Evolutionary conservation across 2,888 invertebrate species (phyloP).

Genomic region (Anthrax anthrax): DNA sequence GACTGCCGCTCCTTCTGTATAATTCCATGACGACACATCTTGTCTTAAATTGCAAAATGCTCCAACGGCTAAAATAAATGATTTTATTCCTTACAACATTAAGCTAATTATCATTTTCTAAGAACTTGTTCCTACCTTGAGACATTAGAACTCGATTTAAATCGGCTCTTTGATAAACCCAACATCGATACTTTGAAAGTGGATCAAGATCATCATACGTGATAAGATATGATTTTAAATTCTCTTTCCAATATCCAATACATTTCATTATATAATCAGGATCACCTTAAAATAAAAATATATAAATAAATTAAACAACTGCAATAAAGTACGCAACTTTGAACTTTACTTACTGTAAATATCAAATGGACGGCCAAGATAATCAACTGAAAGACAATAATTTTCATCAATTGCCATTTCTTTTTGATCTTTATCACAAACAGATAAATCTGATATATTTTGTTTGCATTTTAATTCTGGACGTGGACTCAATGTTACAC

Average conservation of each 20-base stretch:
- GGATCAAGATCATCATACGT: slow-evolving; percentile 95
- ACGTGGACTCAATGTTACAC: slow-evolving; percentile 85
- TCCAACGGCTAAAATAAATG: slow-evolving; percentile 51
- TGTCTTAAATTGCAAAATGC: slow-evolving; percentile 83
- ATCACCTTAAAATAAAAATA: slow-evolving; percentile 41
- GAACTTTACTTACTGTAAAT: slow-evolving; percentile 50
- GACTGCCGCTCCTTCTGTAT: slow-evolving; percentile 85
- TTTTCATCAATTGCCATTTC: slow-evolving; percentile 89
- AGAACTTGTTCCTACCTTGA: no score
- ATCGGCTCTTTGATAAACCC: slow-evolving; percentile 95
- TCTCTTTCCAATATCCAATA: slow-evolving; percentile 96
- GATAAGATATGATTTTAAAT: slow-evolving; percentile 87
- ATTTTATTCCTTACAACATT: no score
- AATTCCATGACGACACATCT: slow-evolving; percentile 76
- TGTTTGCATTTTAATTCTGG: slow-evolving; percentile 85
- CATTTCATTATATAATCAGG: slow-evolving; percentile 95
- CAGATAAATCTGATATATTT: slow-evolving; percentile 89
- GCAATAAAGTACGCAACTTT: not conserved
- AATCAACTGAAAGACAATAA: slow-evolving; percentile 92
- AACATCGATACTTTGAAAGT: slow-evolving; percentile 88
- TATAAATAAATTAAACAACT: no score
- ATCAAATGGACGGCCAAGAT: slow-evolving; percentile 86
- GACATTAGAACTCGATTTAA: slow-evolving; percentile 74
- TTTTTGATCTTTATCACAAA: slow-evolving; percentile 90
- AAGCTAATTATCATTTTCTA: no score